Evolutionary conservation across 2,113 vertebrate species (phyloP), one percentile per base, ranked within the genome.

Genomic region (Pomatostomus ruficeps): DNA sequence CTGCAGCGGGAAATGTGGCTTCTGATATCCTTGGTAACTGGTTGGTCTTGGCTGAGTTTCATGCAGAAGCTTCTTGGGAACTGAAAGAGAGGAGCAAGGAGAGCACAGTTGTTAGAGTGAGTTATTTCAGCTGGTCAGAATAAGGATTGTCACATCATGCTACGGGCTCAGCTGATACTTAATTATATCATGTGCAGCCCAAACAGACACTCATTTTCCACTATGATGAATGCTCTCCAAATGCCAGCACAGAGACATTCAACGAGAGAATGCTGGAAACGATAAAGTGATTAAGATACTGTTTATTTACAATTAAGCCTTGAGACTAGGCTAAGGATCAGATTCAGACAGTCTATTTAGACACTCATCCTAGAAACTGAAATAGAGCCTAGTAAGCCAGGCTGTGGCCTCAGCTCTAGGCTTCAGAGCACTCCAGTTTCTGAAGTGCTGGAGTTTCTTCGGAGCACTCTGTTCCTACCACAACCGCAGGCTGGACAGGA

Each of bases 21-120:
- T 96, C 87, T 95, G 97, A 72, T 93, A 86, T 52, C 97, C 95
- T 89, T 98, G 93, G 97, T 96, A 97, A 75, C 70, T 91, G 28
- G 97, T 98, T 42, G 98, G 95, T 87, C 96, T 97, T 96, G 98
- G 95, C 95, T 97, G 96, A 35, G 97, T 97, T 95, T 98, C 98
- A 97, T 99, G 98, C 72, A 99, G 97, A 83, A 99, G 97, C 94
- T 98, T 99, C 98, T 98, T 99, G 94, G 98, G 98, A 81, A 99
- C 98, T 99, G 89, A 88, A 96, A 96, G 62, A 89, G 49, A 76
- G 86, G 31, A 95, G 55, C 24, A 95, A 79, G 90, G 77, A 83
- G 65, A 97, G 31, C 35, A 51, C 14, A 75, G 76, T 42, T 76
- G 46, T 96, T 88, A 91, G 52, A 67, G 48, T 51, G 65, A 77